These are phyloP conservation scores for Amiota communis DNA, from an alignment of 2,888 invertebrate genomes.

Conservation along the genomic window DNA sequence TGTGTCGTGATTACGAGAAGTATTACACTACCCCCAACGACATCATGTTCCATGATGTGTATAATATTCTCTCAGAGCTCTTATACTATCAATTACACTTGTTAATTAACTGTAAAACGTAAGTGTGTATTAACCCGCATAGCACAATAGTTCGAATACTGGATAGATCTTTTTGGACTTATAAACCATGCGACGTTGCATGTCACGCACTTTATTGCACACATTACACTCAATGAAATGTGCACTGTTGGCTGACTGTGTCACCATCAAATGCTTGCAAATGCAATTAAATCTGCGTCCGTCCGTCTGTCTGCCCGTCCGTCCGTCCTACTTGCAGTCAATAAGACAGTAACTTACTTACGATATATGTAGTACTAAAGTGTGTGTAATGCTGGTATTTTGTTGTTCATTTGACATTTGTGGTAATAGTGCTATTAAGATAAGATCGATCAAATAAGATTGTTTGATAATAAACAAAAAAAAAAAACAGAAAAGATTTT, in stretches of 20 bases:
- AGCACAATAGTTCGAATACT: neutral
- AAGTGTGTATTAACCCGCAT: constrained; percentile 21
- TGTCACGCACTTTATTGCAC: neutral
- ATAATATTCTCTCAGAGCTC: neutral
- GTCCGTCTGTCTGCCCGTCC: neutral
- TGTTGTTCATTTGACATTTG: constrained; percentile 14
- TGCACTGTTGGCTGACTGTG: no score
- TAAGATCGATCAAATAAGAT: constrained; percentile 13
- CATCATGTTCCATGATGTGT: neutral
- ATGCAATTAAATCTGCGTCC: constrained; percentile 12
- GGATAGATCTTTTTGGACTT: neutral
- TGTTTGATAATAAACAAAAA: neutral
- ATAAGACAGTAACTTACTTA: no score
- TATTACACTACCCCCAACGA: no score
- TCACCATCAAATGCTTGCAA: neutral
- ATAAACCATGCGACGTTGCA: neutral
- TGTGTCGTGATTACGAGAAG: constrained; percentile 23
- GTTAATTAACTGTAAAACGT: constrained; percentile 54
- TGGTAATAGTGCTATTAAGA: constrained; percentile 23
- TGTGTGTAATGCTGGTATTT: neutral
- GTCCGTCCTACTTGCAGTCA: neutral
- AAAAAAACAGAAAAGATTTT: neutral
- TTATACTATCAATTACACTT: constrained; percentile 62
- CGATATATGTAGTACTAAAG: no score
- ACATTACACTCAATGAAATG: neutral